Evolutionary conservation across 2,797 vertebrate species (phyloP), one percentile per base, ranked within the genome.

Genomic region (Pempheris klunzingeri): DNA sequence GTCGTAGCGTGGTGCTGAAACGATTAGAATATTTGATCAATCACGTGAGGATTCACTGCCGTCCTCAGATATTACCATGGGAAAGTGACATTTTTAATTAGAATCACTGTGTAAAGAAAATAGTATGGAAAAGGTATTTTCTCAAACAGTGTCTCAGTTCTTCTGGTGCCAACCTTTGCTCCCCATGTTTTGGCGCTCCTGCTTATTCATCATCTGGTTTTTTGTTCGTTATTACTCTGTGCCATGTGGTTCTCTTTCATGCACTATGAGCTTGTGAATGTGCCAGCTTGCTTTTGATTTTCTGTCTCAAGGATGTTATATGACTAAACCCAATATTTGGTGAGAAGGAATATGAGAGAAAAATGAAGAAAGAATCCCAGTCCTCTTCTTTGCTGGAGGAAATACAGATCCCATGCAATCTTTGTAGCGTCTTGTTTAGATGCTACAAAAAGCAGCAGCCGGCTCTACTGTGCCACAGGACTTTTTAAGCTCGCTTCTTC

Each of bases 261-360:
- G 75, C 50, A 49, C 0, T 49, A 50, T 44, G 15, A 73, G 59
- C 66, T 63, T 74, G 57, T 61, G 14, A 59, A 59, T 61, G 54
- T 58, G 62, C 73, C 68, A 70, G 49, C 41, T 61, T 58, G 67
- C 57, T 74, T 63, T 79, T 58, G 58, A 49, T 84, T 84, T 69
- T 71, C 32, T 64, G 15, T 55, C 46, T 60, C 50, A 74, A 74
- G 62, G 80, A 81, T 77, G 63, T 77, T 78, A 53, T 65, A 43
- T 49, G 59, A 70, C 49, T 61, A 77, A 84, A 86, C 41, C 20
- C 15, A 57, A 61, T 26, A 39, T 77, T 74, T 80, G 32, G 65
- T 68, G 46, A 43, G 13, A 41, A 70, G 22, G 30, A 58, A 72
- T 46, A 20, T 20, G 41, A 68, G 28, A 39, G 14, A 15, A 63